Conservation (phyloP, 1,140 invertebrate genomes). For the Pseudoatta argentina region DNA sequence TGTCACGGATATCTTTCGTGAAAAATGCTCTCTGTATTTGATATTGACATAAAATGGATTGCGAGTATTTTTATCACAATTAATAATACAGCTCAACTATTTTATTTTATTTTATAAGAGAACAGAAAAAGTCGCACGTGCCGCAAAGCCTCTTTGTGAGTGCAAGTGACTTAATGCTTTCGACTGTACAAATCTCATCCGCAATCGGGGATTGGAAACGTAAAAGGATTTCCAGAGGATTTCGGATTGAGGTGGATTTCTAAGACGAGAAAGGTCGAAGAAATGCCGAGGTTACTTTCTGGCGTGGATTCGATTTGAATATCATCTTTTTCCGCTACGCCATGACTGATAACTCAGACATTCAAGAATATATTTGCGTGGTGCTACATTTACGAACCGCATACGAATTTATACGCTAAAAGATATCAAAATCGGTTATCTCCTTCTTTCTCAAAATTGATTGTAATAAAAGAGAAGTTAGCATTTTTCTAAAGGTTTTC, state of each 20-base stretch:
- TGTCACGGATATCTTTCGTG: no score
- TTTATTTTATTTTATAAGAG: neutral
- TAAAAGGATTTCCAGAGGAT: slow-evolving; percentile 65
- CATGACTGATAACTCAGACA: neutral
- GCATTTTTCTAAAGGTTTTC: neutral
- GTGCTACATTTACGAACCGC: neutral
- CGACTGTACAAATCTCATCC: slow-evolving; percentile 56
- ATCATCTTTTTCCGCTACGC: slow-evolving; percentile 4
- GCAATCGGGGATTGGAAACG: neutral
- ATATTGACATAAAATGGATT: no score
- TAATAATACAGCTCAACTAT: neutral
- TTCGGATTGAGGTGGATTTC: slow-evolving; percentile 49
- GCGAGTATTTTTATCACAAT: no score
- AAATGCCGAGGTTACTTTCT: slow-evolving; percentile 12
- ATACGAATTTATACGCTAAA: neutral
- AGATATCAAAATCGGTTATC: neutral
- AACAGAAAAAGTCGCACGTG: neutral
- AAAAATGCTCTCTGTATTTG: no score
- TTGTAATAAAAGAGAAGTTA: neutral
- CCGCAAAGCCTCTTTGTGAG: neutral
- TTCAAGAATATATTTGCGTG: neutral
- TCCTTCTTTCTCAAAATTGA: neutral
- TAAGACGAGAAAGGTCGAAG: neutral
- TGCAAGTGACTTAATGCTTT: neutral
- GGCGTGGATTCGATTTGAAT: slow-evolving; percentile 30